Evolutionary conservation across 1,140 invertebrate species (phyloP).

Genomic region (Lycorma delicatula): DNA sequence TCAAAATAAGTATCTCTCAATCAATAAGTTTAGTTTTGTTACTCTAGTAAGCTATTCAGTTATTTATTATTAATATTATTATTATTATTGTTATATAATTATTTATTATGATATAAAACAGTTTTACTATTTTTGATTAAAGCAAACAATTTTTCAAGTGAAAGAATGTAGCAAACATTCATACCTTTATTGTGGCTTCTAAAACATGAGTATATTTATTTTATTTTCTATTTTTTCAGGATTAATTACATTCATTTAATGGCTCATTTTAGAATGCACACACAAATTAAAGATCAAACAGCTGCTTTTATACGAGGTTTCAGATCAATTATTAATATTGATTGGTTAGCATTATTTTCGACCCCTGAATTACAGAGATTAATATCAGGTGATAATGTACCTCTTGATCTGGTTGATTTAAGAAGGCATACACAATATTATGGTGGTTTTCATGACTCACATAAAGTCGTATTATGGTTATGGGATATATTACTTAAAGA

Average conservation of each 20-base stretch:
- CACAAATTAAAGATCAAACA: slow-evolving; percentile 94
- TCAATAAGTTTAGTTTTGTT: too few relatives aligned
- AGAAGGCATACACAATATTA: slow-evolving; percentile 95
- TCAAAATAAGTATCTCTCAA: too few relatives aligned
- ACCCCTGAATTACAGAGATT: slow-evolving; percentile 90
- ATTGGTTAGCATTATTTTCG: slow-evolving; percentile 94
- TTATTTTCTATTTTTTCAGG: slow-evolving; percentile 52
- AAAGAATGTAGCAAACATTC: too few relatives aligned
- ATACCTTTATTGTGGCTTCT: too few relatives aligned
- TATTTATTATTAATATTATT: too few relatives aligned
- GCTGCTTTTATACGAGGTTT: slow-evolving; percentile 94
- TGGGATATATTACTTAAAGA: slow-evolving; percentile 98
- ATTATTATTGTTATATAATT: too few relatives aligned
- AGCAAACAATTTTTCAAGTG: too few relatives aligned
- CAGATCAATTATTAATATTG: slow-evolving; percentile 85
- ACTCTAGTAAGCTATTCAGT: too few relatives aligned
- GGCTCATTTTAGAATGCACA: slow-evolving; percentile 97
- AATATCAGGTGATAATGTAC: slow-evolving; percentile 85
- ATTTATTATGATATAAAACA: too few relatives aligned
- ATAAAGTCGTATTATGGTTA: slow-evolving; percentile 94
- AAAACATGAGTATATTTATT: too few relatives aligned
- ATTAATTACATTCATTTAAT: slow-evolving; percentile 97
- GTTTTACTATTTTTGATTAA: too few relatives aligned
- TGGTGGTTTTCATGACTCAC: slow-evolving; percentile 97
- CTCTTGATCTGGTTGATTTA: slow-evolving; percentile 84